Evolutionary conservation across 1,140 invertebrate genomes (phyloP).

Genomic region (Apolygus lucorum): DNA sequence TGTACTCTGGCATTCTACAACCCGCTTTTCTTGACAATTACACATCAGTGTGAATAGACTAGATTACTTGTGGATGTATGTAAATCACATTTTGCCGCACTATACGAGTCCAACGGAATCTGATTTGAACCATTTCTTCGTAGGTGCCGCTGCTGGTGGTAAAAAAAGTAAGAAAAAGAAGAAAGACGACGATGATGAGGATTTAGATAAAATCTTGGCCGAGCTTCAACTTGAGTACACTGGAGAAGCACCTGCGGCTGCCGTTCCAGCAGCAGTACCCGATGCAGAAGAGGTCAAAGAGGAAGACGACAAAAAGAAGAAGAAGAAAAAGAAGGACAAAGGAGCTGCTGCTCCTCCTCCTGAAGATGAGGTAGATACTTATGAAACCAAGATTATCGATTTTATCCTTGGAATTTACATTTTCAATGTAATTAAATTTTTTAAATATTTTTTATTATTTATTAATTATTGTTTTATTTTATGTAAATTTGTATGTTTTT

Average conservation of each 20-base stretch:
- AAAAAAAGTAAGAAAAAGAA: constrained; percentile 59
- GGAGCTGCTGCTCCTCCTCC: constrained; percentile 40
- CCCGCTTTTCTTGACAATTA: background rate
- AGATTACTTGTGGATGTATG: background rate
- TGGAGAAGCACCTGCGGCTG: constrained; percentile 38
- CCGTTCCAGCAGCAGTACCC: constrained; percentile 30
- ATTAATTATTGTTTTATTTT: too few relatives aligned
- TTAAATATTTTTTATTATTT: too few relatives aligned
- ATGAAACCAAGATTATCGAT: too few relatives aligned
- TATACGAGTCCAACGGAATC: background rate
- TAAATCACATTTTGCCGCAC: background rate
- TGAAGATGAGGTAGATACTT: constrained; percentile 38
- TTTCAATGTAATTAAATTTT: too few relatives aligned
- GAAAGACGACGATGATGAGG: constrained; percentile 70
- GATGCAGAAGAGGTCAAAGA: constrained; percentile 30
- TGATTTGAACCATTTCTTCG: background rate
- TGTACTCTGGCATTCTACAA: background rate
- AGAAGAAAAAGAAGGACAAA: constrained; percentile 38
- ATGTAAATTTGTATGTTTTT: too few relatives aligned
- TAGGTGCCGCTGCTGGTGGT: constrained; percentile 33
- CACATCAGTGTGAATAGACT: background rate
- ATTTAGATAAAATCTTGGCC: constrained; percentile 73
- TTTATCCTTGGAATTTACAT: too few relatives aligned
- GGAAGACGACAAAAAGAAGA: constrained; percentile 40
- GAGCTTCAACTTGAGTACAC: constrained; percentile 70